Conservation (phyloP, 1,140 invertebrate species). For the Heterodera schachtii region DNA sequence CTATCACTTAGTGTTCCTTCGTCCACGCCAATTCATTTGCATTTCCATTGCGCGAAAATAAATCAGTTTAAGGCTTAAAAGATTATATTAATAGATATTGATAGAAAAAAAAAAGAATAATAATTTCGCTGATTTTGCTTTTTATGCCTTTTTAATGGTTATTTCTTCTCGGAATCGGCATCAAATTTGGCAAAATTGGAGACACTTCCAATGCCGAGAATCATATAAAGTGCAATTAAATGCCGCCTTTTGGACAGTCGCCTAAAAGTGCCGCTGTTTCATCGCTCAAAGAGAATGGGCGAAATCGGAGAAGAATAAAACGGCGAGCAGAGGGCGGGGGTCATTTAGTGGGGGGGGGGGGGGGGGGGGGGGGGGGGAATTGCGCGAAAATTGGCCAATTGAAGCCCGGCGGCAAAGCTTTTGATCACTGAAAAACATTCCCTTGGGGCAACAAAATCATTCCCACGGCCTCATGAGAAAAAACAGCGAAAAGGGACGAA, state of each 20-base stretch:
- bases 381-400: conserved; percentile 5
- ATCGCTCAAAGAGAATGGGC: background rate
- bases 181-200: background rate
- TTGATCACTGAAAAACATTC: background rate
- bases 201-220: background rate
- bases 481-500: background rate
- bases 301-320: conserved; percentile 1
- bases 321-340: no score
- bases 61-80: background rate
- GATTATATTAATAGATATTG: no score
- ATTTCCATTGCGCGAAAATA: background rate
- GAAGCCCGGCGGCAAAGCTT: background rate
- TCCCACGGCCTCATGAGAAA: conserved; percentile 3
- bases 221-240: conserved; percentile 4
- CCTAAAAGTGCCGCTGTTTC: background rate
- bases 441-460: background rate
- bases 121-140: no score
- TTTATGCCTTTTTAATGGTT: no score
- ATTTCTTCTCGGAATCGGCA: background rate
- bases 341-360: background rate
- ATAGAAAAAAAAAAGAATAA: background rate
- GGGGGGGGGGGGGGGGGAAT: background rate
- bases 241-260: background rate
- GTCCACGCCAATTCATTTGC: background rate
- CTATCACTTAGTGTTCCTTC: background rate